phyloP scores from a whole-genome alignment of 2,113 vertebrate species.

The Myotis davidii region DNA sequence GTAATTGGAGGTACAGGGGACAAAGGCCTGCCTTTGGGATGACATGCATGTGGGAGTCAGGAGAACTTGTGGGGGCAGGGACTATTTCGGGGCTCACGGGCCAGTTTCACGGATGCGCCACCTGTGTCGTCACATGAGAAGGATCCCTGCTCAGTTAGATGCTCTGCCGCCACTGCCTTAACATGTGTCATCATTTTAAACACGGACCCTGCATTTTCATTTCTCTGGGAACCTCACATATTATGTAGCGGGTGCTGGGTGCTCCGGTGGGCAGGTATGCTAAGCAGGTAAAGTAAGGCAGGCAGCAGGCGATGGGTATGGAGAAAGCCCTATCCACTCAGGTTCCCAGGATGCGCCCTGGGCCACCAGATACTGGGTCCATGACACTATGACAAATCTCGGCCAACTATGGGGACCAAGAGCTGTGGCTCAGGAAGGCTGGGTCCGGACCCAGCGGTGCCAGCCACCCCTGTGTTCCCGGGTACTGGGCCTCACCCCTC shows the following conservation, averaged over 20 bases:
- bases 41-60: background rate
- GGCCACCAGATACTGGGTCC: background rate
- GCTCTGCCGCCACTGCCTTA: background rate
- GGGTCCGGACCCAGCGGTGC: background rate
- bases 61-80: background rate
- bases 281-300: background rate
- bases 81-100: background rate
- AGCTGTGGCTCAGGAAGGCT: accelerated
- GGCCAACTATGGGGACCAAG: background rate
- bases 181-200: background rate
- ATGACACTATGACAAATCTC: background rate
- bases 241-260: background rate
- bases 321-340: background rate
- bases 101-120: accelerated
- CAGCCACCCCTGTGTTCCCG: background rate
- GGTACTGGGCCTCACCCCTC: too few relatives aligned
- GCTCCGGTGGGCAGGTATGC: background rate
- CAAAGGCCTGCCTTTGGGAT: background rate
- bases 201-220: background rate
- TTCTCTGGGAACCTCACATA: background rate
- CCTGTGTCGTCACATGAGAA: background rate
- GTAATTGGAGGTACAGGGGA: background rate
- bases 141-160: background rate
- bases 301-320: background rate
- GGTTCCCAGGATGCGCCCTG: accelerated